phyloP scores from a whole-genome alignment of 2,797 vertebrate species.

The Apogon hyalosoma region DNA sequence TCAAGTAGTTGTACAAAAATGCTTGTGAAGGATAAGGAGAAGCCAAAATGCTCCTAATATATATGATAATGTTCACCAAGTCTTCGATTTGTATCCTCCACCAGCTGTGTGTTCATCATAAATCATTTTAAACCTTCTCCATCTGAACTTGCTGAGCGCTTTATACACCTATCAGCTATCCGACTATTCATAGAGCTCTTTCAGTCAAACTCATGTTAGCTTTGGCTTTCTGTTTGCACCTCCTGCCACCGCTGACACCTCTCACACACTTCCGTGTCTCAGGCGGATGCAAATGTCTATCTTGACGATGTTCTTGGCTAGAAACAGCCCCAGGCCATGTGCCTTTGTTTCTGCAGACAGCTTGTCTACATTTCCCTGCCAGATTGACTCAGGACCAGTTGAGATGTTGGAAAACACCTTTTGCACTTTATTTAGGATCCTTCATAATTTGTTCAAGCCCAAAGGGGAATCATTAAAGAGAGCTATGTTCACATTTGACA shows the following conservation, averaged over 20 bases:
- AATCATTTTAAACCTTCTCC: slow-evolving; percentile 23
- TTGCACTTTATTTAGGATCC: slow-evolving; percentile 57
- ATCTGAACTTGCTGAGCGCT: slow-evolving; percentile 38
- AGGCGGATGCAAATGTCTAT: slow-evolving; percentile 77
- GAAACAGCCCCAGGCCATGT: slow-evolving; percentile 63
- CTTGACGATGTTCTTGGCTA: slow-evolving; percentile 62
- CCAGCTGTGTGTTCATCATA: slow-evolving; percentile 9
- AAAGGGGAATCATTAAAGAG: slow-evolving; percentile 55
- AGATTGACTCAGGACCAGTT: slow-evolving; percentile 57
- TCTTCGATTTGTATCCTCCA: neutral
- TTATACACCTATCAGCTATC: slow-evolving; percentile 27
- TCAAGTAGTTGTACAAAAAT: too few relatives aligned
- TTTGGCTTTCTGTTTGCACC: slow-evolving; percentile 57
- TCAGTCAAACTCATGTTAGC: slow-evolving; percentile 39
- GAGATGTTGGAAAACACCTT: slow-evolving; percentile 37
- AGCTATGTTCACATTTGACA: slow-evolving; percentile 5
- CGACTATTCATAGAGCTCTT: slow-evolving; percentile 37
- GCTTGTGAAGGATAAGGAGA: too few relatives aligned
- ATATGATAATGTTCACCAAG: slow-evolving; percentile 12
- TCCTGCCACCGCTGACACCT: slow-evolving; percentile 56
- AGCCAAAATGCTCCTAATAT: too few relatives aligned
- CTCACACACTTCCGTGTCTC: slow-evolving; percentile 64
- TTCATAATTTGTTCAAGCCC: slow-evolving; percentile 22
- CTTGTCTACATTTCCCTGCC: slow-evolving; percentile 51
- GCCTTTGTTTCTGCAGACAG: slow-evolving; percentile 58